Conservation (phyloP, 2,113 vertebrate genomes). For the Chinchilla lanigera region DNA sequence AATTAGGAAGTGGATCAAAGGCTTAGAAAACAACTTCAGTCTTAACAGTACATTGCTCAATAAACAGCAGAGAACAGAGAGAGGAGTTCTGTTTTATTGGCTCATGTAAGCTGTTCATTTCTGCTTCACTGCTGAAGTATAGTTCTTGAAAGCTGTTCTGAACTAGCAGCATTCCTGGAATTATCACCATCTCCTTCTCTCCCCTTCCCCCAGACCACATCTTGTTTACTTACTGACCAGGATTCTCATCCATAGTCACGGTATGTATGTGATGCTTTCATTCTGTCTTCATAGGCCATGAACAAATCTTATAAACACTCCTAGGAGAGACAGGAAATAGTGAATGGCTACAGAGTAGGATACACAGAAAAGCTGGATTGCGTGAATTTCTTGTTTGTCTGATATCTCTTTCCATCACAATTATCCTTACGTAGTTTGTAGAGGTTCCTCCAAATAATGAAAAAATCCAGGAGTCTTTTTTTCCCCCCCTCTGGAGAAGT, state of each 20-base stretch:
- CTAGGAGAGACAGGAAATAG: not conserved
- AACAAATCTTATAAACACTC: not conserved
- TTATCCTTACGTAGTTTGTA: not conserved
- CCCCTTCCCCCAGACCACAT: not conserved
- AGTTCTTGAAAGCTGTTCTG: not conserved
- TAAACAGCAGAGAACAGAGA: not conserved
- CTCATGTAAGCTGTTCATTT: conserved; percentile 5
- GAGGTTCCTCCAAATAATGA: not conserved
- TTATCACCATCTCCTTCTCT: not conserved
- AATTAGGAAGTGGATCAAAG: not conserved
- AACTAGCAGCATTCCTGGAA: not conserved
- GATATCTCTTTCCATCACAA: not conserved
- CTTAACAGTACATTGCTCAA: not conserved
- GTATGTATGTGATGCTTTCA: not conserved
- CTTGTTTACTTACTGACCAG: not conserved
- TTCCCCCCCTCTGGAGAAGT: not conserved
- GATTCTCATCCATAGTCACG: not conserved
- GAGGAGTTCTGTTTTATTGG: not conserved
- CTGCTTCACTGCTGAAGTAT: not conserved
- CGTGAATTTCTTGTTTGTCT: not conserved
- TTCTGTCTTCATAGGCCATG: not conserved
- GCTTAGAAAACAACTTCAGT: not conserved
- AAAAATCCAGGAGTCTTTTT: not conserved
- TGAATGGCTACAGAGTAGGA: not conserved
- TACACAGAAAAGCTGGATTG: not conserved